Percentiles rank a stretch among this genome's conserved stretches.
Evolutionary conservation across 2,888 invertebrate species (phyloP).

Genomic region (Caradrina clavipalpis): DNA sequence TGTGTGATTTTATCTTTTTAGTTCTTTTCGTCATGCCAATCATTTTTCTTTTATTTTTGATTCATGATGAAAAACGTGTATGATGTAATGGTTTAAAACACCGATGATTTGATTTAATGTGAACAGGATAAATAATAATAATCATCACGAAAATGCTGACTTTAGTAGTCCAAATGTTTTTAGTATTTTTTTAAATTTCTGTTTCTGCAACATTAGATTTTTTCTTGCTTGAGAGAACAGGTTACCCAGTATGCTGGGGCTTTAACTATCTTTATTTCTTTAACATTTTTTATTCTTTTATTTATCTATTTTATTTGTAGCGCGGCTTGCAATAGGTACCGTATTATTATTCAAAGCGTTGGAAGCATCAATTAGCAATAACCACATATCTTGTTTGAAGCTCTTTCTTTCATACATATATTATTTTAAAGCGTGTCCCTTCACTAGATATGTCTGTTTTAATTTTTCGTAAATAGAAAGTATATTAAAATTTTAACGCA

Average conservation of each 20-base stretch:
- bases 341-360: slow-evolving; percentile 48
- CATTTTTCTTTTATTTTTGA: neutral
- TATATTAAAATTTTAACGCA: slow-evolving; percentile 21
- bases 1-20: neutral
- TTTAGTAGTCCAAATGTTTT: neutral
- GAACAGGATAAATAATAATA: neutral
- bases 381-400: slow-evolving; percentile 34
- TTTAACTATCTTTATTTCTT: neutral
- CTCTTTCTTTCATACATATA: slow-evolving; percentile 25
- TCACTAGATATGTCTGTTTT: slow-evolving; percentile 1
- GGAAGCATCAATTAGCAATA: slow-evolving; percentile 63
- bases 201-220: neutral
- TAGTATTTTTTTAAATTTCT: neutral
- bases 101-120: neutral
- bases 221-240: neutral
- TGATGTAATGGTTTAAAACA: slow-evolving; percentile 4
- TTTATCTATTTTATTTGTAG: neutral
- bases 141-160: neutral
- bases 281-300: neutral
- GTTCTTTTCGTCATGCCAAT: slow-evolving; percentile 47
- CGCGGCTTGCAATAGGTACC: slow-evolving; percentile 1
- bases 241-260: neutral
- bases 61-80: slow-evolving; percentile 1
- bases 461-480: neutral
- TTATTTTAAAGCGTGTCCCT: slow-evolving; percentile 42